Base-by-base conservation (phyloP, 2,797 vertebrate species). In the Taeniopygia guttata region DNA sequence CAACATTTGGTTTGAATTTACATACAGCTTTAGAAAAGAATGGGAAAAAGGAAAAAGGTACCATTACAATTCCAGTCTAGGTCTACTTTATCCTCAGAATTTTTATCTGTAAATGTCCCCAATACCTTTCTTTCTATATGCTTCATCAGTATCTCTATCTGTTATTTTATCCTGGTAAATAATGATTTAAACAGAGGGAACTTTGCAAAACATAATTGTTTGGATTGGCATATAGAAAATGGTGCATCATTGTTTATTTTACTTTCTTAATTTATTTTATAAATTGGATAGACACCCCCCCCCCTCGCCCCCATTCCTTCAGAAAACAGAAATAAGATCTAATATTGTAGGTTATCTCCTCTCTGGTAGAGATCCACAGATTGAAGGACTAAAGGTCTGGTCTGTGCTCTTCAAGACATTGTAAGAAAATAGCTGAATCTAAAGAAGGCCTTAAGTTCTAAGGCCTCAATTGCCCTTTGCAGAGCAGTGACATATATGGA, bases 1-100 rank as follows among this genome's bases (percentile, higher is more conserved):
- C 73, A 92, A 80, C 87, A 94, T 96, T 95, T 97, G 92, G 82
- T 95, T 97, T 96, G 73, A 93, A 94, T 97, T 94, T 96, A 38
- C 32, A 52, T 89, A 43, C 48, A 85, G 63, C 52, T 90, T 89
- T 43, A 27, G 89, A 94, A 84, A 81, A 89, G 23, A 87, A 90
- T 54, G 19, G 26, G 68, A 52, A 58, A 56, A 32, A 23, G 4
- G 14, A n/a, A 66, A 76, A 40, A 87, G 48, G 22, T 59, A 13
- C 22, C 36, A 3, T 91, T 96, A 55, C 55, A 42, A 81, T 87
- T 81, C 49, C 29, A 72, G 46, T 84, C 72, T 46, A 56, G 56
- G 60, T 89, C 69, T 30, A 45, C 67, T 87, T 80, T 52, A 76
- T 30, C 38, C 78, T 81, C 29, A 52, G 78, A 94, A 92, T 84